Evolutionary conservation across 2,113 vertebrate species (phyloP).

Genomic region (Pygoscelis antarcticus): DNA sequence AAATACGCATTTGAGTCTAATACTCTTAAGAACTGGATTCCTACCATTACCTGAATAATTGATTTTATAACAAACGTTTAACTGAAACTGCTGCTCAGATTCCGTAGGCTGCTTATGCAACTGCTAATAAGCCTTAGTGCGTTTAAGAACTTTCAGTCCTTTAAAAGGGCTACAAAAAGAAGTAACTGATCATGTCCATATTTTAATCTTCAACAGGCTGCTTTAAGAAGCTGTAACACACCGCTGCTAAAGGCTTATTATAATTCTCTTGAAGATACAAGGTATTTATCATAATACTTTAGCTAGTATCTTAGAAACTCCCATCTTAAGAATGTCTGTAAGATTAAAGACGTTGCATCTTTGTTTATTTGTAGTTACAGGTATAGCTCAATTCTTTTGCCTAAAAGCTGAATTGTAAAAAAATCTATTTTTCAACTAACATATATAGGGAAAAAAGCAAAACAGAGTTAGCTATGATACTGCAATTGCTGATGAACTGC

Average conservation of each 20-base stretch:
- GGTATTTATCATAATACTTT: conserved; percentile 69
- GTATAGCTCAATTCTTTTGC: background rate
- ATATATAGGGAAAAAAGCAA: background rate
- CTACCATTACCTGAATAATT: background rate
- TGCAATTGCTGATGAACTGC: background rate
- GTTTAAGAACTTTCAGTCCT: background rate
- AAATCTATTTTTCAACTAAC: background rate
- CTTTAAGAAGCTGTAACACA: conserved; percentile 84
- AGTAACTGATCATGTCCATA: background rate
- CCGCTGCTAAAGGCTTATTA: conserved; percentile 88
- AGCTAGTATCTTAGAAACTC: background rate
- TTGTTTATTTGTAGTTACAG: background rate
- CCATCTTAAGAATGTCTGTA: background rate
- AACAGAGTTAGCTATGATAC: background rate
- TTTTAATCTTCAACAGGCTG: conserved; percentile 76
- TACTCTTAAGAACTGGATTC: background rate
- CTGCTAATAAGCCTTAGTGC: background rate
- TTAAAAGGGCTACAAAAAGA: background rate
- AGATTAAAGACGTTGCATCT: background rate
- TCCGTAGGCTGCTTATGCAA: background rate
- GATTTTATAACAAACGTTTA: background rate
- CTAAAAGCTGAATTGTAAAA: background rate
- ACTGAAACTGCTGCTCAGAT: background rate
- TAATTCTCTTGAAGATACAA: conserved; percentile 86
- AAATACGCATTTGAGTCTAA: background rate